Conservation (phyloP, 2,888 invertebrate genomes). For the Pyrochroa serraticornis region DNA sequence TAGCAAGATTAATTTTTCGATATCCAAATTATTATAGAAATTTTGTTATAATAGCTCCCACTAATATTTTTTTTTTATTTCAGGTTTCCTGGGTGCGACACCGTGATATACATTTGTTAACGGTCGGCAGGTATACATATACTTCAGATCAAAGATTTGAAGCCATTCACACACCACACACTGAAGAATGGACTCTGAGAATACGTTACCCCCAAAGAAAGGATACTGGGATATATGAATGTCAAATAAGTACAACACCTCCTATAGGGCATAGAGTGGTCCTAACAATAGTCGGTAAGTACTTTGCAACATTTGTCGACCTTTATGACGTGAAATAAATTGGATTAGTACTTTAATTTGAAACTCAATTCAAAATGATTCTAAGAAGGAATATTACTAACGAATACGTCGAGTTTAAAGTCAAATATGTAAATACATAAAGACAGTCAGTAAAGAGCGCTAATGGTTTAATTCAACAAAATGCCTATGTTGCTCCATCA, state of each 20-base stretch:
- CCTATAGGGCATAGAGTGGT: constrained; percentile 83
- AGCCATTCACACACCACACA: constrained; percentile 83
- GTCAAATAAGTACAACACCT: constrained; percentile 90
- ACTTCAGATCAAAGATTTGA: constrained; percentile 86
- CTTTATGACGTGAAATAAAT: too few species aligned
- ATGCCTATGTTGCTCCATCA: too few species aligned
- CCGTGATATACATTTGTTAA: constrained; percentile 75
- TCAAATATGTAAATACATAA: too few species aligned
- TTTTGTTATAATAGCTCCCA: background rate
- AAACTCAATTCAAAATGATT: too few species aligned
- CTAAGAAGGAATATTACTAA: too few species aligned
- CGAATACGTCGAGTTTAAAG: too few species aligned
- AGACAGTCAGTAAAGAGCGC: too few species aligned
- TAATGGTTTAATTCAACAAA: too few species aligned
- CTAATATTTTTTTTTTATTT: constrained; percentile 35
- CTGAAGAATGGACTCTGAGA: constrained; percentile 85
- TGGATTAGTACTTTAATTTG: too few species aligned
- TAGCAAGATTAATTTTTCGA: background rate
- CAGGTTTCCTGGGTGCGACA: constrained; percentile 82
- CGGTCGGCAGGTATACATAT: constrained; percentile 78
- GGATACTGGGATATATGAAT: constrained; percentile 84
- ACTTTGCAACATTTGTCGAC: too few species aligned
- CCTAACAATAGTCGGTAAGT: constrained; percentile 84
- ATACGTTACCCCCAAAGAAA: constrained; percentile 76
- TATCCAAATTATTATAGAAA: background rate